Percentiles rank a stretch among this genome's conserved stretches.
Evolutionary conservation across 2,797 vertebrate genomes (phyloP).

Genomic region (Gila robusta): DNA sequence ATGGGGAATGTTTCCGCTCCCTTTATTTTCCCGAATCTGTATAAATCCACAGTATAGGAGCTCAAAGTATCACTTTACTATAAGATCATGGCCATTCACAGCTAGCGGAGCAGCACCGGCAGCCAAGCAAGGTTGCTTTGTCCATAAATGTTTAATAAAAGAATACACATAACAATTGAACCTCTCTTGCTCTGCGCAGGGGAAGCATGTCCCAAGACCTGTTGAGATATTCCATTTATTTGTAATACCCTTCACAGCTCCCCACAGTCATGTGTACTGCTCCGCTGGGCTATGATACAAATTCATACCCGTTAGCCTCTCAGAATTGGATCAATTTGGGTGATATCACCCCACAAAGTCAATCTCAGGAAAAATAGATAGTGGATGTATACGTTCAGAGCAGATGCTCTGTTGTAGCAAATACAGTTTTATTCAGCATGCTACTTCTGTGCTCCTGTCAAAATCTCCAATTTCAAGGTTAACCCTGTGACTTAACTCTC

Average conservation of each 20-base stretch:
- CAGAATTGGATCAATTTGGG: conserved; percentile 59
- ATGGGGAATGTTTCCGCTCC: background rate
- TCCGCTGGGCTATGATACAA: conserved; percentile 53
- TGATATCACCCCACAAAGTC: conserved; percentile 57
- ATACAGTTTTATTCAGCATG: conserved; percentile 28
- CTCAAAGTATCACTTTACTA: conserved; percentile 52
- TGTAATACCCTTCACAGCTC: conserved; percentile 42
- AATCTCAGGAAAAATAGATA: conserved; percentile 52
- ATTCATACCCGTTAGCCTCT: conserved; percentile 57
- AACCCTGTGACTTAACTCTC: conserved; percentile 47
- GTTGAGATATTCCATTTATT: conserved; percentile 57
- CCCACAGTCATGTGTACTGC: conserved; percentile 39
- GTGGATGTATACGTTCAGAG: conserved; percentile 50
- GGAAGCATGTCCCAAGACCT: conserved; percentile 28
- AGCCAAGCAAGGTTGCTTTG: conserved; percentile 54
- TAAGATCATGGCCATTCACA: conserved; percentile 46
- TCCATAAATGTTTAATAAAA: conserved; percentile 67
- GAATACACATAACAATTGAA: conserved; percentile 63
- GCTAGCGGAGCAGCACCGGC: conserved; percentile 38
- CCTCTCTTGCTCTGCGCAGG: conserved; percentile 42
- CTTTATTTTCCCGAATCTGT: conserved; percentile 62
- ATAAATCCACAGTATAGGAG: conserved; percentile 56
- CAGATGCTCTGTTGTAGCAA: conserved; percentile 24
- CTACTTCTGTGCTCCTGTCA: conserved; percentile 24
- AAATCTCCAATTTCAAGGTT: conserved; percentile 50